Evolutionary conservation across 2,113 vertebrate species (phyloP).

Genomic region (Poecile atricapillus): DNA sequence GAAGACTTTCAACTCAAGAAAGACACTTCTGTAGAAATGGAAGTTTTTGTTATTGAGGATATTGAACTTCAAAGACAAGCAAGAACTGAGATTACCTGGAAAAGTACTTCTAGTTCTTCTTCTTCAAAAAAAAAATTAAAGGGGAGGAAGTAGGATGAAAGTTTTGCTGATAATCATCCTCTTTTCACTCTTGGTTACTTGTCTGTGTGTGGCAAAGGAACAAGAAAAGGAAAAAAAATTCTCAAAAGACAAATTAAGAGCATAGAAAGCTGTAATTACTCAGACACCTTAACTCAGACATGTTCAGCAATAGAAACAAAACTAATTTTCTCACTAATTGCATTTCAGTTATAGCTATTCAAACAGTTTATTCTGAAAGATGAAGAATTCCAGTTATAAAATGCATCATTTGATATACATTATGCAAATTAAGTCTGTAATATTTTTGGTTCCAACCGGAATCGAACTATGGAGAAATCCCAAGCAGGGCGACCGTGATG

Average conservation of each 20-base stretch:
- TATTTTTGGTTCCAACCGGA: background rate
- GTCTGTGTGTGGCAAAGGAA: background rate
- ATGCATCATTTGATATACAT: background rate
- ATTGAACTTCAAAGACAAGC: conserved; percentile 4
- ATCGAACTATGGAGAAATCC: background rate
- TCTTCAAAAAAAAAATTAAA: background rate
- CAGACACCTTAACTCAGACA: background rate
- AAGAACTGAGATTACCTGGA: conserved; percentile 14
- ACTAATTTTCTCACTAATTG: background rate
- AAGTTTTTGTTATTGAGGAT: background rate
- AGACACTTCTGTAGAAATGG: background rate
- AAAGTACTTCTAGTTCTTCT: background rate
- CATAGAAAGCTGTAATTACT: background rate
- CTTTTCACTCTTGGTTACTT: background rate
- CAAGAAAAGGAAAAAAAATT: background rate
- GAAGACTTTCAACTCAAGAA: background rate
- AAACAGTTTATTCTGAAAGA: background rate
- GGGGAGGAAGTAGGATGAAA: background rate
- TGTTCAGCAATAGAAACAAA: background rate
- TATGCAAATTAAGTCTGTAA: background rate
- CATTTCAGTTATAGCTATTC: background rate
- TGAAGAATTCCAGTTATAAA: background rate
- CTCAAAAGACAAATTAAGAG: conserved; percentile 1
- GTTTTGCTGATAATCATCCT: background rate
- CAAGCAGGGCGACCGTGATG: background rate